Percentiles rank a stretch among this genome's conserved stretches.
These are phyloP conservation scores for Scolopax rusticola DNA, from an alignment of 2,797 vertebrate genomes.

Conservation along the genomic window DNA sequence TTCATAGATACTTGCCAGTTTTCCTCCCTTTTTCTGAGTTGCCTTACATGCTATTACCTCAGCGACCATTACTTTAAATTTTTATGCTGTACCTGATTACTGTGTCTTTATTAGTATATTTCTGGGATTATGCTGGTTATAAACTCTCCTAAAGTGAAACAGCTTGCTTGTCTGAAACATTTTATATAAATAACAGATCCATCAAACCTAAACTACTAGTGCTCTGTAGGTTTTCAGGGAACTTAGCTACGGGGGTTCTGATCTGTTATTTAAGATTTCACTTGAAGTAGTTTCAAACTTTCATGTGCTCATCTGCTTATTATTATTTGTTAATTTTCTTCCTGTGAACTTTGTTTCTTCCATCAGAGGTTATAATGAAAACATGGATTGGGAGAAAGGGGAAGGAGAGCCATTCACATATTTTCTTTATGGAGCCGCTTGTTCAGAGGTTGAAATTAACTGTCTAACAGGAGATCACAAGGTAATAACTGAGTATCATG, in stretches of 20 bases:
- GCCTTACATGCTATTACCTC: neutral
- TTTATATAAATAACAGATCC: neutral
- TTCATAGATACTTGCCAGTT: neutral
- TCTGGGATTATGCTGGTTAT: neutral
- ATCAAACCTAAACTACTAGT: neutral
- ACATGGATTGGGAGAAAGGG: conserved; percentile 89
- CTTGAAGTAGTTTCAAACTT: neutral
- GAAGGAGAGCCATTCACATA: conserved; percentile 86
- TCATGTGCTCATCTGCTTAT: neutral
- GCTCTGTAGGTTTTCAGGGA: neutral
- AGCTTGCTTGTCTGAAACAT: neutral
- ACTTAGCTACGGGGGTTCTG: neutral
- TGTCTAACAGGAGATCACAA: conserved; percentile 90
- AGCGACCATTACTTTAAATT: neutral
- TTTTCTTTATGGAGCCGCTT: conserved; percentile 84
- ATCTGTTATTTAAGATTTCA: neutral
- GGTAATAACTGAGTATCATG: conserved; percentile 77
- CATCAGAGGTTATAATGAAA: conserved; percentile 83
- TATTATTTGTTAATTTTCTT: neutral
- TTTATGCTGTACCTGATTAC: neutral
- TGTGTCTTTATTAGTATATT: neutral
- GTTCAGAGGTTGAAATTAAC: conserved; percentile 90
- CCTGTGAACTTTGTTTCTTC: conserved; percentile 9
- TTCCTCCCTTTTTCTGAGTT: neutral
- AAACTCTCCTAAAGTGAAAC: neutral